Evolutionary conservation across 2,113 vertebrate genomes (phyloP).

Genomic region (Protomyctophum bolini): DNA sequence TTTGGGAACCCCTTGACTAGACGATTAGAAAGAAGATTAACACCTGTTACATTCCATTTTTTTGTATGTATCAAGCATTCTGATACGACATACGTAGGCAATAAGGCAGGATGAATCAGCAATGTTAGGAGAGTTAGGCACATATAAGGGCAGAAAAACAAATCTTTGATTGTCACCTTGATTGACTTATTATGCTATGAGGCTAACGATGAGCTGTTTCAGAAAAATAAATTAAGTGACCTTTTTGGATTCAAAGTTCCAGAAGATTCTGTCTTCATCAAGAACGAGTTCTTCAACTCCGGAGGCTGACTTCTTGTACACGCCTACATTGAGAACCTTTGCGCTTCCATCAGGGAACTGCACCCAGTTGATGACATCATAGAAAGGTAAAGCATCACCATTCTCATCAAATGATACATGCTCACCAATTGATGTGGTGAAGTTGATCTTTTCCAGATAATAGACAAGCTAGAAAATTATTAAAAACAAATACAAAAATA

Average conservation of each 20-base stretch:
- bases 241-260: constrained; percentile 51
- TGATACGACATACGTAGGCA: too few relatives aligned
- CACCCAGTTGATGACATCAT: constrained; percentile 68
- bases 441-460: constrained; percentile 61
- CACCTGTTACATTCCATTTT: too few relatives aligned
- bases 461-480: constrained; percentile 41
- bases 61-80: too few relatives aligned
- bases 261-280: constrained; percentile 39
- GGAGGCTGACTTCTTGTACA: background rate
- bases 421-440: constrained; percentile 59
- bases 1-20: too few relatives aligned
- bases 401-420: constrained; percentile 62
- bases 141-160: too few relatives aligned
- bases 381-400: constrained; percentile 15
- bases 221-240: constrained; percentile 21
- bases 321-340: constrained; percentile 42
- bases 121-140: too few relatives aligned
- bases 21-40: too few relatives aligned
- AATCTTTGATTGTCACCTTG: too few relatives aligned
- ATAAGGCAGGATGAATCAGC: too few relatives aligned
- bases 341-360: constrained; percentile 39
- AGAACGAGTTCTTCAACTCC: too few relatives aligned
- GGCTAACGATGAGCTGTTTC: background rate
- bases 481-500: too few relatives aligned
- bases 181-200: too few relatives aligned